Evolutionary conservation across 2,113 vertebrate genomes (phyloP).

Genomic region (Otolemur garnettii): DNA sequence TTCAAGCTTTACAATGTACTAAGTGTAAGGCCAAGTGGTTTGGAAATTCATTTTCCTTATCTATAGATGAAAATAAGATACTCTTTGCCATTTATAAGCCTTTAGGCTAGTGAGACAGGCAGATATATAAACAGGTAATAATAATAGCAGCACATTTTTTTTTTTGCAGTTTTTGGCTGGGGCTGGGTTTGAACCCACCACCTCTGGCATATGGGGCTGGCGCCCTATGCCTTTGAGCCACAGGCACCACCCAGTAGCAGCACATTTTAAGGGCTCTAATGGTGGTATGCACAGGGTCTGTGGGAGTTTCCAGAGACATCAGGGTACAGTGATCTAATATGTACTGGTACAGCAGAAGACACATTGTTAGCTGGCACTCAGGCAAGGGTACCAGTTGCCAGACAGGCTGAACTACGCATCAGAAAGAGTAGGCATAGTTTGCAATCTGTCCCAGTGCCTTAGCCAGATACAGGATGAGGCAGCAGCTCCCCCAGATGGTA

Average conservation of each 20-base stretch:
- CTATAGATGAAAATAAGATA: constrained; percentile 26
- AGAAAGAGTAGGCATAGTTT: constrained; percentile 62
- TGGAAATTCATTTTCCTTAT: constrained; percentile 27
- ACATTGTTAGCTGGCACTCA: constrained; percentile 34
- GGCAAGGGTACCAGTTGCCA: constrained; percentile 59
- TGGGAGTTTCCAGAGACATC: constrained; percentile 37
- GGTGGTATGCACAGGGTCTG: not conserved
- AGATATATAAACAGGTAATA: not conserved
- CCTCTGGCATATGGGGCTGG: too few species aligned
- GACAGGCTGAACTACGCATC: constrained; percentile 57
- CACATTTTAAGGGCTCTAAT: not conserved
- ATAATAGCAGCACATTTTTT: not conserved
- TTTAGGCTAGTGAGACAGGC: constrained; percentile 17
- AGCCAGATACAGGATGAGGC: constrained; percentile 71
- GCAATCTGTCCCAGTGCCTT: constrained; percentile 71
- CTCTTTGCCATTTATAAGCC: constrained; percentile 19
- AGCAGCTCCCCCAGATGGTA: constrained; percentile 82
- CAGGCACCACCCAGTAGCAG: not conserved
- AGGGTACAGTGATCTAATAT: constrained; percentile 4
- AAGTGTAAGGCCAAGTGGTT: constrained; percentile 1
- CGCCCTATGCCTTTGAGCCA: too few species aligned
- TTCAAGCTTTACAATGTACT: not conserved
- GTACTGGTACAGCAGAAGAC: constrained; percentile 49
- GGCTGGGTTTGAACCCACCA: too few species aligned
- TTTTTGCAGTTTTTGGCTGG: too few species aligned